Evolutionary conservation across 1,140 invertebrate genomes (phyloP).

Genomic region (Scylla paramamosain): DNA sequence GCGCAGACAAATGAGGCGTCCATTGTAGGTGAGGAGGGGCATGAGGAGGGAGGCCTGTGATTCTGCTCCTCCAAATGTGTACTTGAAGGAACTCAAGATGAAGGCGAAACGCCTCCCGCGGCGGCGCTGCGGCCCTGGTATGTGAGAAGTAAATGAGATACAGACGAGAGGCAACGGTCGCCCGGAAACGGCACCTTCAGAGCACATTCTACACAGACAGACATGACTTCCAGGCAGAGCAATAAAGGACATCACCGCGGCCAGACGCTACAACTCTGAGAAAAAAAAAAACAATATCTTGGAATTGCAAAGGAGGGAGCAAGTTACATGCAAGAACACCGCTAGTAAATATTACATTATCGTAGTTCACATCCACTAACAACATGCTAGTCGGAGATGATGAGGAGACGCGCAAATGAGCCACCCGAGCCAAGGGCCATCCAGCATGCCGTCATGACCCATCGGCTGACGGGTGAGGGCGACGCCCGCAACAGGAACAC

Average conservation of each 20-base stretch:
- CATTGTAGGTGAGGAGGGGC: constrained; percentile 1
- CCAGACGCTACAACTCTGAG: neutral
- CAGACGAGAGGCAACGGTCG: neutral
- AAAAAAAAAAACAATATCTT: neutral
- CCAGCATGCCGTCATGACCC: too few relatives aligned
- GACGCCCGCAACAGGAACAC: too few relatives aligned
- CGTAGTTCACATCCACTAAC: too few relatives aligned
- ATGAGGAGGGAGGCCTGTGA: constrained; percentile 1
- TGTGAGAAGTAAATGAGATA: neutral
- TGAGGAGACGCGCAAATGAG: too few relatives aligned
- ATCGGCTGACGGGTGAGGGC: too few relatives aligned
- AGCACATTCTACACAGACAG: neutral
- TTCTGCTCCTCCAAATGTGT: neutral
- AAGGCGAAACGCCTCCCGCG: neutral
- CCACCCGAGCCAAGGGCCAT: too few relatives aligned
- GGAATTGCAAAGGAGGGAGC: neutral
- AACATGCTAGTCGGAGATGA: too few relatives aligned
- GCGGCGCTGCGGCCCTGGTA: neutral
- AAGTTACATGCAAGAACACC: neutral
- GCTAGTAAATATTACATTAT: neutral
- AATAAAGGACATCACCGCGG: neutral
- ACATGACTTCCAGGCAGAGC: neutral
- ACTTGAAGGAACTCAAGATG: neutral
- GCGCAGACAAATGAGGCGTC: neutral
- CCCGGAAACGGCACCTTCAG: neutral